Conservation (phyloP, 2,113 vertebrate genomes). For the Alosa alosa region DNA sequence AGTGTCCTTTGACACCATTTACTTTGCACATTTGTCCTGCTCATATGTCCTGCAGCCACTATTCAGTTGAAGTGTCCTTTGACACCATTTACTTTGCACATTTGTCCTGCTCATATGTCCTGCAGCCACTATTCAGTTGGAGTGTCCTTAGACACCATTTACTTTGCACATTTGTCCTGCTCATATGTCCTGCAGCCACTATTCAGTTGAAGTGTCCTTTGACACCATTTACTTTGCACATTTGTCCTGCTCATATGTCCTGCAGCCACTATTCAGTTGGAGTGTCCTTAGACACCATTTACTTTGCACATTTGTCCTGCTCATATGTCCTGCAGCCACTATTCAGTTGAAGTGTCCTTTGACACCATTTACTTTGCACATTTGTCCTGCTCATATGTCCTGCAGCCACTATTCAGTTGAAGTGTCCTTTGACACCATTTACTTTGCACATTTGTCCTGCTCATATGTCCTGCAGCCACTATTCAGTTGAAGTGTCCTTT, state of each 20-base stretch:
- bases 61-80: neutral
- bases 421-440: neutral
- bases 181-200: neutral
- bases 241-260: neutral
- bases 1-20: neutral
- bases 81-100: neutral
- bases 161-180: neutral
- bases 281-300: neutral
- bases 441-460: neutral
- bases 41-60: neutral
- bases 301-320: neutral
- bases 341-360: neutral
- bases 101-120: neutral
- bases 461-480: neutral
- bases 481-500: neutral
- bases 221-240: neutral
- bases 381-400: neutral
- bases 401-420: neutral
- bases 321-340: neutral
- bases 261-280: neutral
- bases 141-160: neutral
- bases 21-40: neutral
- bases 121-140: neutral
- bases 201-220: neutral
- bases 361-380: neutral